Percentiles rank a stretch among this genome's conserved stretches.
These are phyloP conservation scores for Eudemis profundana DNA, from an alignment of 2,888 invertebrate genomes.

Conservation along the genomic window DNA sequence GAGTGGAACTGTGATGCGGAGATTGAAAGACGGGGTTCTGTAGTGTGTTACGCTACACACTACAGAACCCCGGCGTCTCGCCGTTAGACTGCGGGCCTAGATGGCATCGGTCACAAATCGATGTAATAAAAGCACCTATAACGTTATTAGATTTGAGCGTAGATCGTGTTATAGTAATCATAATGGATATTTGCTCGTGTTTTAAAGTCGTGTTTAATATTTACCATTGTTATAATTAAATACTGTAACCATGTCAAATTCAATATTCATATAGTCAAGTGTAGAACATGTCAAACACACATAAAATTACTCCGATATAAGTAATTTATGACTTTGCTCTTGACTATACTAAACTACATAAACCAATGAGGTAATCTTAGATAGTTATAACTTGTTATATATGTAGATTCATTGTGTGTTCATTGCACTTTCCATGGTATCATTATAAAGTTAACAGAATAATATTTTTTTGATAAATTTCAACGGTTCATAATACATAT, in stretches of 20 bases:
- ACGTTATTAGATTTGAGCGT: constrained; percentile 6
- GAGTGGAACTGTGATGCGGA: too few relatives aligned
- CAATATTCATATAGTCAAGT: constrained; percentile 2
- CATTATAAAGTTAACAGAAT: constrained; percentile 14
- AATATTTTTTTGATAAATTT: constrained; percentile 24
- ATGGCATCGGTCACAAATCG: background rate
- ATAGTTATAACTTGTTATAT: background rate
- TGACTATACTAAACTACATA: background rate
- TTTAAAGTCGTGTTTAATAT: constrained; percentile 23
- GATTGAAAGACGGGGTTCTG: too few relatives aligned
- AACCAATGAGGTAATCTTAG: background rate
- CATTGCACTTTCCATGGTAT: constrained; percentile 26
- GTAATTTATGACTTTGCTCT: background rate
- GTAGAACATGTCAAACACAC: constrained; percentile 5
- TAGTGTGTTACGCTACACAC: too few relatives aligned
- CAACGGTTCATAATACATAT: constrained; percentile 19
- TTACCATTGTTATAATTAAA: constrained; percentile 22
- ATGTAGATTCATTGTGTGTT: background rate
- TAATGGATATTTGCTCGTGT: constrained; percentile 14
- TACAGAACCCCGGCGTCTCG: too few relatives aligned
- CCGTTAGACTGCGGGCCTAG: background rate
- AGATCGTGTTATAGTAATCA: constrained; percentile 25
- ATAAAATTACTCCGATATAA: too few relatives aligned
- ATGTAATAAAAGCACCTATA: constrained; percentile 11
- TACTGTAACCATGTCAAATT: background rate